These are phyloP conservation scores for Myzus persicae DNA, from an alignment of 1,140 invertebrate species.

Conservation along the genomic window DNA sequence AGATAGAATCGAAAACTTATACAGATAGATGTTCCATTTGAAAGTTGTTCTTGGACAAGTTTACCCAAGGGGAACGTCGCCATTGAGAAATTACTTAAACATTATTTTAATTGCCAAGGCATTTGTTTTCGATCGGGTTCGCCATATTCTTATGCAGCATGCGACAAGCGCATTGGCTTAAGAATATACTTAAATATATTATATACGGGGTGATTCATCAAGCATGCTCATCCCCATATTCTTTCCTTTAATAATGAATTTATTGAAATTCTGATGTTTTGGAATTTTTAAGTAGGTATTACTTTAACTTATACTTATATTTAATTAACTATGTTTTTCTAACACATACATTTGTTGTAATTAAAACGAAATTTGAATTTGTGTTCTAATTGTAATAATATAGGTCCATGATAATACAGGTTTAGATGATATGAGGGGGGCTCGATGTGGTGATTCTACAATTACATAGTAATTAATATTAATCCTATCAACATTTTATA, in stretches of 20 bases:
- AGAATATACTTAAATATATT: neutral
- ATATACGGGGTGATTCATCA: neutral
- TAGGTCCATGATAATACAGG: neutral
- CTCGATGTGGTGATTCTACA: no score
- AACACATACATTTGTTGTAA: no score
- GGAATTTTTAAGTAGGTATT: no score
- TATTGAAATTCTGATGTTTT: no score
- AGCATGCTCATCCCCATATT: neutral
- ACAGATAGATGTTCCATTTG: neutral
- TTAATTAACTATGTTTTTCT: no score
- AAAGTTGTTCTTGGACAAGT: constrained; percentile 35
- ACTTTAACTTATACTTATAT: no score
- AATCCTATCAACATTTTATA: neutral
- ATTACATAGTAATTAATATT: neutral
- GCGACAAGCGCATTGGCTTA: neutral
- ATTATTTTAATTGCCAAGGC: neutral
- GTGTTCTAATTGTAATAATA: neutral
- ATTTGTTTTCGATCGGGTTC: neutral
- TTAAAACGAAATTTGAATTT: no score
- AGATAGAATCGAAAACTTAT: constrained; percentile 8
- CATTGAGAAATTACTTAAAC: neutral
- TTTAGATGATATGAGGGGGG: neutral
- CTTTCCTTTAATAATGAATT: no score
- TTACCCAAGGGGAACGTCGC: neutral
- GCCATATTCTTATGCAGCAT: neutral